Evolutionary conservation across 2,113 vertebrate genomes (phyloP), one percentile per base, ranked within the genome.

Genomic region (Phaethon lepturus): DNA sequence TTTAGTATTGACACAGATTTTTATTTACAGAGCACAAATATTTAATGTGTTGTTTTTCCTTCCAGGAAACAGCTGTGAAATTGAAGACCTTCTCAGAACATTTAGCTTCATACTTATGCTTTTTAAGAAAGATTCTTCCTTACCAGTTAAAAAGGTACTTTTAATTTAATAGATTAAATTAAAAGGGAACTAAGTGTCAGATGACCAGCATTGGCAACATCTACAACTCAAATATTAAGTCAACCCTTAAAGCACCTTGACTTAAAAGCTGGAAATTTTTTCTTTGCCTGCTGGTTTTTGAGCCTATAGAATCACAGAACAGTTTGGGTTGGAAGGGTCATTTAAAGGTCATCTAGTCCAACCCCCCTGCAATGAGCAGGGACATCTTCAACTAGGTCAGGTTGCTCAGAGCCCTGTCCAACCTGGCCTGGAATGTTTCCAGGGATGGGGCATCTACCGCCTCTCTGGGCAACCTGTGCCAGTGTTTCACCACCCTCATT

Each of bases 131-230:
- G 98, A 99, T 99, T 96, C 99, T 99, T 95, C 99, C 99, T 17
- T 99, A 99, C 91, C 99, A 99, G 94, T 98, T 99, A 84, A 99
- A 99, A 98, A 99, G 99, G 99, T 99, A 98, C 33, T 91, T 97
- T 88, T 29, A 7, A 38, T 53, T 75, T 89, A 6, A 29, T 52
- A 44, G 50, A 55, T 84, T 4, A 52, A 33, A 68, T 64, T 64
- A 52, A 56, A 94, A 66, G 45, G 44, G 6, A 19, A 11, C n/a
- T 44, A 28, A 72, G 17, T 47, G 53, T 74, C 25, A 71, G 58
- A n/a, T 38, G 18, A 20, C 13, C 52, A 89, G 50, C n/a, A 29
- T 8, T 53, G 31, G 59, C 49, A 58, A 28, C 12, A 44, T 7
- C 49, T 69, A 10, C 24, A 79, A 17, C 40, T 72, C 17, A 49